Conservation (phyloP, 2,888 invertebrate species). For the Lycocerus yunnanus region DNA sequence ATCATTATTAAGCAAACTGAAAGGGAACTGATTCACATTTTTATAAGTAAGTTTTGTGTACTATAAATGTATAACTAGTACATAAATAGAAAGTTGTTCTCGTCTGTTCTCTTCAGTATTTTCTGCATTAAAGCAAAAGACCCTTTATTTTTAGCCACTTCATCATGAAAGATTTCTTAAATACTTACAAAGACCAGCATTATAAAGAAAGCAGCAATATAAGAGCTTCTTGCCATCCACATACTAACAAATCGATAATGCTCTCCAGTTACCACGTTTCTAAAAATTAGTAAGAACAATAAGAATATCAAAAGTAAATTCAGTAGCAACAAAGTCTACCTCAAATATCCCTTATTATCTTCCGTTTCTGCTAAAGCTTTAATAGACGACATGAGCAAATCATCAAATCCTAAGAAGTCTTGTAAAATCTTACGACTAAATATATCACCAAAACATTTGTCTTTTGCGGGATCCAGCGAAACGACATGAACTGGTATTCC, state of each 20-base stretch:
- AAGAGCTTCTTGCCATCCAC: slow-evolving; percentile 94
- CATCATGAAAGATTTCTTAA: background rate
- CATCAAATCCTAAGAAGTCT: slow-evolving; percentile 95
- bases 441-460: slow-evolving; percentile 92
- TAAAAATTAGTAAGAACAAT: slow-evolving; percentile 49
- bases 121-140: background rate
- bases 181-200: slow-evolving; percentile 98
- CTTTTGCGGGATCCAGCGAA: slow-evolving; percentile 82
- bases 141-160: too few species aligned
- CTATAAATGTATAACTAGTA: too few species aligned
- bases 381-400: slow-evolving; percentile 94
- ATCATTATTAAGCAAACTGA: background rate
- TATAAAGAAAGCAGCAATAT: slow-evolving; percentile 93
- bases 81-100: background rate
- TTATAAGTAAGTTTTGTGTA: too few species aligned
- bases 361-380: slow-evolving; percentile 94
- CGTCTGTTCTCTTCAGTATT: background rate
- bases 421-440: slow-evolving; percentile 87
- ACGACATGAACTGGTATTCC: slow-evolving; percentile 91
- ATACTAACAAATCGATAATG: slow-evolving; percentile 98
- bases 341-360: slow-evolving; percentile 92
- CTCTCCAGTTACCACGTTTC: slow-evolving; percentile 97
- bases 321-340: slow-evolving; percentile 56
- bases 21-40: background rate
- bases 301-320: slow-evolving; percentile 8